Base-by-base conservation (phyloP, 2,113 vertebrate genomes). In the Dendropsophus ebraccatus region DNA sequence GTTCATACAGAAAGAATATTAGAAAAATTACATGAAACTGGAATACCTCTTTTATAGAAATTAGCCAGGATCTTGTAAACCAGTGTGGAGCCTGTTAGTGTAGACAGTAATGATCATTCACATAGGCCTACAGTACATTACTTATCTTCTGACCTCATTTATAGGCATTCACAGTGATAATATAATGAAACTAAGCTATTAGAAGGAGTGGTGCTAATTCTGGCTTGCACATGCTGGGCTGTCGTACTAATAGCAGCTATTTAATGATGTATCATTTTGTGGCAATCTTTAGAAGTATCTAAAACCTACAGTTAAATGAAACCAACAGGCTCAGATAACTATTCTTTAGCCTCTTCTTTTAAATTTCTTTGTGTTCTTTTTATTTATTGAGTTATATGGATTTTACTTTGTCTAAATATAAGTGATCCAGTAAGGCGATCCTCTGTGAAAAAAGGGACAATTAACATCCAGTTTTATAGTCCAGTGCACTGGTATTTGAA, bases 91-190 rank as follows among this genome's bases (percentile, higher is more conserved):
- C 35, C 10, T 21, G 19, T 41, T 70, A 37, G 32, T 21, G 19
- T 70, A 23, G 30, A 69, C 30, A 10, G 17, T 41, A 70, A 70
- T 70, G 35, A 70, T 70, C 8, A 17, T 35, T 70, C 35, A 21
- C 35, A 70, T 41, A 41, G 19, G 19, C 4, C 35, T 37, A 70
- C 19, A 70, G 67, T 41, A 70, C 67, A 70, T 70, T 35, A 70
- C 67, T 70, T 70, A 41, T 70, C 67, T 70, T 23, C 35, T 70
- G 67, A 70, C 67, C 67, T 70, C 67, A 41, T 70, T 70, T 70
- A 70, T 70, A 37, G 35, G 32, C 17, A 70, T 70, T 70, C 19
- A 37, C 19, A 12, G 17, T 41, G 35, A 41, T 70, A 23, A 37
- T 23, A 41, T 70, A 37, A 23, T 70, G 67, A 21, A 70, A 70